Percentiles rank a stretch among this genome's conserved stretches.
phyloP scores from a whole-genome alignment of 2,888 invertebrate genomes.

The Ochlodes sylvanus region DNA sequence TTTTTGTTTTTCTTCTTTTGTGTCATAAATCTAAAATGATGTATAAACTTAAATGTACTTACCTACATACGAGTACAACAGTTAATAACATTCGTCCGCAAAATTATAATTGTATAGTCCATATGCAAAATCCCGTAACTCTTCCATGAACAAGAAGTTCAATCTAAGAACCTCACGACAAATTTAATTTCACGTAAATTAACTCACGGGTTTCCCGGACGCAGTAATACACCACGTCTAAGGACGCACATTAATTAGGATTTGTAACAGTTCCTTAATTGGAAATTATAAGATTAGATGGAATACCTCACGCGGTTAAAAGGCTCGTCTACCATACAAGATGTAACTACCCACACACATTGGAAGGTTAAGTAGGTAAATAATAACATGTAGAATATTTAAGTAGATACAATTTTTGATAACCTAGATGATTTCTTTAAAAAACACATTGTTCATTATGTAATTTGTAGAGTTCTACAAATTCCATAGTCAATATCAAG shows the following conservation, averaged over 20 bases:
- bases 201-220: slow-evolving; percentile 13
- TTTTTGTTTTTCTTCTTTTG: slow-evolving; percentile 73
- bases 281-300: slow-evolving; percentile 35
- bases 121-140: neutral
- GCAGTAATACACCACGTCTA: slow-evolving; percentile 23
- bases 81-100: neutral
- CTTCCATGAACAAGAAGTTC: neutral
- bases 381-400: neutral
- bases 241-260: slow-evolving; percentile 35
- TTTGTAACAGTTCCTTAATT: slow-evolving; percentile 40
- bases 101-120: neutral
- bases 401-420: too few relatives aligned
- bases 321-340: neutral
- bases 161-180: neutral
- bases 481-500: too few relatives aligned
- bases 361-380: slow-evolving; percentile 1
- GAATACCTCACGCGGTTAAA: slow-evolving; percentile 13
- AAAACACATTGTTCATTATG: too few relatives aligned
- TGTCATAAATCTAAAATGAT: slow-evolving; percentile 49
- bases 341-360: too few relatives aligned
- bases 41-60: neutral
- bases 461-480: too few relatives aligned
- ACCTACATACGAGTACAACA: too few relatives aligned
- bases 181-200: slow-evolving; percentile 19
- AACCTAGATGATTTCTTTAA: too few relatives aligned